phyloP scores from a whole-genome alignment of 2,888 invertebrate genomes.

The Pantelozetes paolii region DNA sequence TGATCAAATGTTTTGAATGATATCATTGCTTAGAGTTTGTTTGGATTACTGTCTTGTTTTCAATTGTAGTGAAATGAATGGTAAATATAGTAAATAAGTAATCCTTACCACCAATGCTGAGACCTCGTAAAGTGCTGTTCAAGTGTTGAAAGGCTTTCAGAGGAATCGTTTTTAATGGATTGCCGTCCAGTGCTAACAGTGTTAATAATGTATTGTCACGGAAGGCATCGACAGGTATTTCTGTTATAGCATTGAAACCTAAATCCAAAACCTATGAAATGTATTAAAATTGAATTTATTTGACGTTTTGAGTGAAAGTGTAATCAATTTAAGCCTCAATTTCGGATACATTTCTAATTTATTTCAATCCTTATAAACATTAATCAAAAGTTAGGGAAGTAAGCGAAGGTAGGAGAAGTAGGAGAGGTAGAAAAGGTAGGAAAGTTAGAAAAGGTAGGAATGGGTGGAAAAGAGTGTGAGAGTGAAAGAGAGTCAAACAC shows the following conservation, averaged over 20 bases:
- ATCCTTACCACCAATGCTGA: conserved; percentile 73
- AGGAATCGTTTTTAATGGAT: conserved; percentile 78
- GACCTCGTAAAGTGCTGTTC: conserved; percentile 74
- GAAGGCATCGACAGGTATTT: conserved; percentile 74
- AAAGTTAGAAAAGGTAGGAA: neutral
- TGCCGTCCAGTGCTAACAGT: conserved; percentile 80
- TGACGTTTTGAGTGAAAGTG: neutral
- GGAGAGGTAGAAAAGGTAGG: too few relatives aligned
- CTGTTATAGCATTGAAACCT: conserved; percentile 81
- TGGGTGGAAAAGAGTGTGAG: neutral
- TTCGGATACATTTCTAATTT: too few relatives aligned
- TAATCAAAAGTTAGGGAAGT: too few relatives aligned
- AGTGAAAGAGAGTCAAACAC: conserved; percentile 41
- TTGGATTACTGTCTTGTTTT: too few relatives aligned
- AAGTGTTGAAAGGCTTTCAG: conserved; percentile 71
- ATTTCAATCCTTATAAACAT: too few relatives aligned
- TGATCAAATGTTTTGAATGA: too few relatives aligned
- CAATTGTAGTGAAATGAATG: too few relatives aligned
- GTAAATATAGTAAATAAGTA: too few relatives aligned
- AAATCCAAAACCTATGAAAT: conserved; percentile 70
- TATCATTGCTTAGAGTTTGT: too few relatives aligned
- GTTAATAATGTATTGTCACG: conserved; percentile 76
- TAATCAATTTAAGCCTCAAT: too few relatives aligned
- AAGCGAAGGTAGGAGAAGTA: too few relatives aligned
- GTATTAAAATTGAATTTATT: conserved; percentile 3